Percentiles rank a stretch among this genome's conserved stretches.
Evolutionary conservation across 2,888 invertebrate genomes (phyloP).

Genomic region (Calameuta pallipes): DNA sequence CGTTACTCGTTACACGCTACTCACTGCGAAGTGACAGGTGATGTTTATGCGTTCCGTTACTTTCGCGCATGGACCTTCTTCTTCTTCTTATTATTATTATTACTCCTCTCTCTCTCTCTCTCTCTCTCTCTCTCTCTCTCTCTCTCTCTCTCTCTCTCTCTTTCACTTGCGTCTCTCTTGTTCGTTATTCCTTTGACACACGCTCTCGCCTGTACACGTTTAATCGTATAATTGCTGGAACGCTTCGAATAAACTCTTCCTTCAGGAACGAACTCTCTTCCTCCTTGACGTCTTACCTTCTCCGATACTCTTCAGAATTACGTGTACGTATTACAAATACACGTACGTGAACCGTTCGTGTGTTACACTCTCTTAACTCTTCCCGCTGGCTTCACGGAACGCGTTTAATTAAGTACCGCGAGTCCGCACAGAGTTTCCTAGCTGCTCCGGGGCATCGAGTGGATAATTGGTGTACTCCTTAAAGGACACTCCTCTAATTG

Average conservation of each 20-base stretch:
- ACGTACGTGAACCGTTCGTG: not conserved
- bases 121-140: not conserved
- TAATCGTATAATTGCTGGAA: constrained; percentile 19
- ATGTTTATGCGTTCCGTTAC: constrained; percentile 8
- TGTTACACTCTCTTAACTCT: not conserved
- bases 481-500: not conserved
- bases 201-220: constrained; percentile 6
- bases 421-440: constrained; percentile 8
- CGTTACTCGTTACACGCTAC: not conserved
- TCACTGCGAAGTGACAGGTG: constrained; percentile 2
- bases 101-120: too few relatives aligned
- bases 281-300: constrained; percentile 6
- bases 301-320: not conserved
- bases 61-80: constrained; percentile 1
- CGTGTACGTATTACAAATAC: not conserved
- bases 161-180: not conserved
- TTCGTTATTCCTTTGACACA: not conserved
- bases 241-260: not conserved
- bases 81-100: not conserved
- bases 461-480: constrained; percentile 6
- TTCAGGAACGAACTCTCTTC: not conserved
- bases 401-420: constrained; percentile 34
- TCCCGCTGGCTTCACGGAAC: constrained; percentile 21
- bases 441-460: constrained; percentile 10
- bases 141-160: not conserved